Conservation (phyloP, 2,888 invertebrate species). For the Eilema caniola region DNA sequence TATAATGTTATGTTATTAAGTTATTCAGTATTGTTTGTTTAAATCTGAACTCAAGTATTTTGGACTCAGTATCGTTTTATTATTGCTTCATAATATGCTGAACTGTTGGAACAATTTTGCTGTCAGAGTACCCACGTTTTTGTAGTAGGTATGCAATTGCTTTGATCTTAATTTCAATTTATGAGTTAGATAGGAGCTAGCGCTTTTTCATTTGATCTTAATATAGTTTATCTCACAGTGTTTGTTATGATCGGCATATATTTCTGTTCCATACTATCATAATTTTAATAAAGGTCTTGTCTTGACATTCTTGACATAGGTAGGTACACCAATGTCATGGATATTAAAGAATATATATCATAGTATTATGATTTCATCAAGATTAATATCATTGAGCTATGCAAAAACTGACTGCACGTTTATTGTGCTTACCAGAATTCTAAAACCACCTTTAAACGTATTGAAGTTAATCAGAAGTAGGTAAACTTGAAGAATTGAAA, state of each 20-base stretch:
- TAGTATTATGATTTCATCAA: too few relatives aligned
- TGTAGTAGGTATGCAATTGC: not conserved
- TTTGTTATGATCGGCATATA: constrained; percentile 7
- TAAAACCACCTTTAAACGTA: too few relatives aligned
- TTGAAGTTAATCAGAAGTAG: too few relatives aligned
- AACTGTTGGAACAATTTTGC: not conserved
- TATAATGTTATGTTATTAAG: not conserved
- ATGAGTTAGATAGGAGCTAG: not conserved
- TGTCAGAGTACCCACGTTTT: constrained; percentile 4
- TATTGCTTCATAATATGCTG: too few relatives aligned
- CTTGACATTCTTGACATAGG: not conserved
- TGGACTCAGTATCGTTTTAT: too few relatives aligned
- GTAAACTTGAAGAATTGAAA: too few relatives aligned
- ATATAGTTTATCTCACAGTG: constrained; percentile 7
- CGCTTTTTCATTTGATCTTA: constrained; percentile 8
- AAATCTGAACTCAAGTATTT: too few relatives aligned
- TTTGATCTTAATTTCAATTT: constrained; percentile 21
- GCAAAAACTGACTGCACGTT: too few relatives aligned
- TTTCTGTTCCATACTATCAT: not conserved
- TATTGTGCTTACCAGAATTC: too few relatives aligned
- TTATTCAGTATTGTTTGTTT: not conserved
- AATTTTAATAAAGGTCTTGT: constrained; percentile 16
- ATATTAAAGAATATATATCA: not conserved
- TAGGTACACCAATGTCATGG: not conserved
- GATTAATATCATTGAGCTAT: too few relatives aligned